Evolutionary conservation across 2,113 vertebrate species (phyloP).

Genomic region (Potamarius usumacintae): DNA sequence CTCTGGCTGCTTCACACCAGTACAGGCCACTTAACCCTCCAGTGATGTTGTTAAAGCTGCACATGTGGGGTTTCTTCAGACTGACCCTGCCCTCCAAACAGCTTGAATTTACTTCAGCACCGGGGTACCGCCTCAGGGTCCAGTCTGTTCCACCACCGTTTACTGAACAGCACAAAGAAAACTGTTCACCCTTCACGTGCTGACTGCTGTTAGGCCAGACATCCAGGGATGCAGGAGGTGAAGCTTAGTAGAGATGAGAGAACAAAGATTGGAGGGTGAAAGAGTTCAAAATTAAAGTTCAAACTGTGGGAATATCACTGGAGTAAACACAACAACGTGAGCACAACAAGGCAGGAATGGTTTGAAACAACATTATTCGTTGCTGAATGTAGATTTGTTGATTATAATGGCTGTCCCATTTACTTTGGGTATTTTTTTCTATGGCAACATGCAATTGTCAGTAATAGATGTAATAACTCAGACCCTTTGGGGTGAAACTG

Average conservation of each 20-base stretch:
- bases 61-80: not conserved
- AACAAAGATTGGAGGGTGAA: not conserved
- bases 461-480: not conserved
- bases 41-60: constrained; percentile 44
- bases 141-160: constrained; percentile 44
- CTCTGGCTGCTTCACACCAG: constrained; percentile 63
- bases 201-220: constrained; percentile 61
- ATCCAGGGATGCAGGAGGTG: constrained; percentile 43
- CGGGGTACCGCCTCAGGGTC: constrained; percentile 51
- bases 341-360: not conserved
- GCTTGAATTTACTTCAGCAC: not conserved
- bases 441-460: not conserved
- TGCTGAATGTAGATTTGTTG: not conserved
- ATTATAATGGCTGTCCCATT: not conserved
- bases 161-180: constrained; percentile 59
- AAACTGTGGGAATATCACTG: not conserved
- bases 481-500: not conserved
- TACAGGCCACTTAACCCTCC: constrained; percentile 59
- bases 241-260: constrained; percentile 43
- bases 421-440: not conserved
- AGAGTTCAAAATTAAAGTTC: not conserved
- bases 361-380: not conserved
- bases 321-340: not conserved
- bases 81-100: constrained; percentile 51
- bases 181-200: constrained; percentile 49